A percentile compares a stretch with the other conserved stretches of the same genome.
These are phyloP conservation scores for Murina feae DNA, from an alignment of 2,113 vertebrate genomes.

Conservation along the genomic window DNA sequence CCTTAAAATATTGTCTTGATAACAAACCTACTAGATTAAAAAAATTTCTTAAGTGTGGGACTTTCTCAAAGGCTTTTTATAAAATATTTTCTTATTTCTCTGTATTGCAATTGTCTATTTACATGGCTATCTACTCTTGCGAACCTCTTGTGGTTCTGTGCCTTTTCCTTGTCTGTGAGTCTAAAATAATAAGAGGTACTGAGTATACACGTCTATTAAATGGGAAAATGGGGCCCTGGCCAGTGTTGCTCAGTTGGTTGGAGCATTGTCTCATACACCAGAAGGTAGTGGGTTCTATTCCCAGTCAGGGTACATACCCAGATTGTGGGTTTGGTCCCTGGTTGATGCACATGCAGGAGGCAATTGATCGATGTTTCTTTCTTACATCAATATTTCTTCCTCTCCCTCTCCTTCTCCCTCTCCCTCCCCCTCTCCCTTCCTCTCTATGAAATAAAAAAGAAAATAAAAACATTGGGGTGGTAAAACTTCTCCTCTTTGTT, in stretches of 20 bases:
- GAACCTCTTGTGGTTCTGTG: neutral
- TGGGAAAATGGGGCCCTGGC: neutral
- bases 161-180: neutral
- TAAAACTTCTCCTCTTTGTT: neutral
- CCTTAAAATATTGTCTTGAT: constrained; percentile 10
- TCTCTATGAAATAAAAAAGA: neutral
- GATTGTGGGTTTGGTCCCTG: too few species aligned
- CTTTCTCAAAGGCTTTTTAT: neutral
- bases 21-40: constrained; percentile 6
- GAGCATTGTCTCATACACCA: too few species aligned
- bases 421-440: neutral
- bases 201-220: neutral
- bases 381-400: neutral
- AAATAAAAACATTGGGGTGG: neutral
- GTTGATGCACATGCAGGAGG: neutral
- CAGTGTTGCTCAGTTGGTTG: neutral
- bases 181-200: constrained; percentile 9
- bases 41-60: neutral
- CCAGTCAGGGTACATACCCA: neutral
- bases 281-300: too few species aligned
- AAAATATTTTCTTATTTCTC: constrained; percentile 14
- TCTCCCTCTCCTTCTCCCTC: neutral
- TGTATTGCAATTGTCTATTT: constrained; percentile 12
- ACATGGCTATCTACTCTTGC: neutral
- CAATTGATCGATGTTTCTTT: neutral